Evolutionary conservation across 2,888 invertebrate species (phyloP).

Genomic region (Halocaridina rubra): DNA sequence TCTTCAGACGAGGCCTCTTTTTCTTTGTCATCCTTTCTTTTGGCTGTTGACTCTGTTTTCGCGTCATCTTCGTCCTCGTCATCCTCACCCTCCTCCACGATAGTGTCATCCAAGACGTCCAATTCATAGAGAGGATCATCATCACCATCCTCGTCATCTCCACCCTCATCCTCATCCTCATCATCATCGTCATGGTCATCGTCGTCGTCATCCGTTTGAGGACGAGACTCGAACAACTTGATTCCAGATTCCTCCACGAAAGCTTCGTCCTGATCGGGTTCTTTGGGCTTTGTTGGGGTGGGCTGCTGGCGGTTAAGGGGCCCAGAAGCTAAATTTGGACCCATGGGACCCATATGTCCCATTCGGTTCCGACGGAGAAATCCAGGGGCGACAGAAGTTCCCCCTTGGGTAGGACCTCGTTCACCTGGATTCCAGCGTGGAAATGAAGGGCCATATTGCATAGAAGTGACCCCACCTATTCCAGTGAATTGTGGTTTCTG

Average conservation of each 20-base stretch:
- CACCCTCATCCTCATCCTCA: slow-evolving; percentile 31
- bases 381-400: neutral
- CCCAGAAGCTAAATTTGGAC: neutral
- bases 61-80: slow-evolving; percentile 55
- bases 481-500: neutral
- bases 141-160: slow-evolving; percentile 37
- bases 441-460: neutral
- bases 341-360: neutral
- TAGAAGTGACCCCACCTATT: neutral
- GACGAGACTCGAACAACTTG: slow-evolving; percentile 46
- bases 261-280: slow-evolving; percentile 56
- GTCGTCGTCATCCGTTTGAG: slow-evolving; percentile 11
- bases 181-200: slow-evolving; percentile 14
- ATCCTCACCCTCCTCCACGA: slow-evolving; percentile 56
- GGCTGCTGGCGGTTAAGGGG: slow-evolving; percentile 18
- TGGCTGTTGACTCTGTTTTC: no score
- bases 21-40: no score
- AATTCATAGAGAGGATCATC: slow-evolving; percentile 50
- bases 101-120: slow-evolving; percentile 53
- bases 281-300: slow-evolving; percentile 21
- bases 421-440: slow-evolving; percentile 25
- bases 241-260: slow-evolving; percentile 62
- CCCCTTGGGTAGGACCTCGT: slow-evolving; percentile 7
- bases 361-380: slow-evolving; percentile 26
- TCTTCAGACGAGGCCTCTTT: no score